Evolutionary conservation across 2,797 vertebrate genomes (phyloP).

Genomic region (Anabas testudineus): DNA sequence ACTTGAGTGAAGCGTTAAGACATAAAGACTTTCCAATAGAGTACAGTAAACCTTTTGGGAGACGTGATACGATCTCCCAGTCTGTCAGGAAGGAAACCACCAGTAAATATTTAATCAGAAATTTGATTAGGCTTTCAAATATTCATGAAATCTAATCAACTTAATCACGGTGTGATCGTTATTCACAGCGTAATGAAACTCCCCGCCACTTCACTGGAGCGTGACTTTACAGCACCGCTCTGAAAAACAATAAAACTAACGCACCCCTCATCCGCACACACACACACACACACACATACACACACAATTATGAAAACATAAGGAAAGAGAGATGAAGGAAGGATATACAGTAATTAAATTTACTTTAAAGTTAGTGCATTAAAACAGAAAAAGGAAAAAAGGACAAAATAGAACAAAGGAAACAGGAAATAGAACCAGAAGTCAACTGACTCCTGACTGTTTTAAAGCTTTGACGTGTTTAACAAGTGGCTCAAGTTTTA

Average conservation of each 20-base stretch:
- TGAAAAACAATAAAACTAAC: slow-evolving; percentile 27
- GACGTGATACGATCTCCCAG: slow-evolving; percentile 56
- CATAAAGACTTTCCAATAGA: slow-evolving; percentile 1
- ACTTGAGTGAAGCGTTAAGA: not conserved
- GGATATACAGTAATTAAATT: not conserved
- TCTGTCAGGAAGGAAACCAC: slow-evolving; percentile 57
- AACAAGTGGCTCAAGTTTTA: no score
- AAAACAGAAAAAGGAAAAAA: not conserved
- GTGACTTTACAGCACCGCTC: slow-evolving; percentile 34
- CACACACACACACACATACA: not conserved
- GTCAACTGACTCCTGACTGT: no score
- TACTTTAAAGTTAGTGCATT: not conserved
- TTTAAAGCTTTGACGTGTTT: no score
- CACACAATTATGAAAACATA: no score
- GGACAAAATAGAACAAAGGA: no score
- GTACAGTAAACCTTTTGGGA: slow-evolving; percentile 42
- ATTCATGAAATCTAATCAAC: slow-evolving; percentile 73
- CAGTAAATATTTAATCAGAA: slow-evolving; percentile 70
- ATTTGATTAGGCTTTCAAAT: slow-evolving; percentile 65
- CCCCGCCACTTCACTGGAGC: slow-evolving; percentile 39
- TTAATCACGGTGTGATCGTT: slow-evolving; percentile 60
- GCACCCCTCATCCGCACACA: not conserved
- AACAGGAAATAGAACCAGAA: no score
- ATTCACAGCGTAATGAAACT: slow-evolving; percentile 62
- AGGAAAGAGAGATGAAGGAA: not conserved